Conservation (phyloP, 2,888 invertebrate genomes). For the Imbricaverruca yamaguchii region DNA sequence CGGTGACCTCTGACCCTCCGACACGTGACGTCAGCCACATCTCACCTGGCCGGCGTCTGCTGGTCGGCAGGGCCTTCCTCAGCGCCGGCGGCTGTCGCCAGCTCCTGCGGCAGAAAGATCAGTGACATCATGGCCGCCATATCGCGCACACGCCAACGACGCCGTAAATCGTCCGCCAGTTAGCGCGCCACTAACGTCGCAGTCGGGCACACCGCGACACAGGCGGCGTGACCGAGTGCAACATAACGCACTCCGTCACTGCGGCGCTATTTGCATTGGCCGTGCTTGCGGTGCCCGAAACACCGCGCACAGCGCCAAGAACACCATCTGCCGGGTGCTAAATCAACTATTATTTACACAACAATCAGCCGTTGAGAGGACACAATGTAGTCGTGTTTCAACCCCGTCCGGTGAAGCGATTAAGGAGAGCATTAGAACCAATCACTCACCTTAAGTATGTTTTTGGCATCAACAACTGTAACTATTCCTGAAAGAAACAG, state of each 20-base stretch:
- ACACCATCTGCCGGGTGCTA: slow-evolving; percentile 6
- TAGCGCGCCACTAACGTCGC: background rate
- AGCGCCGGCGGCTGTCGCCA: background rate
- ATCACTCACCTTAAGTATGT: slow-evolving; percentile 13
- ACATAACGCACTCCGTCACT: background rate
- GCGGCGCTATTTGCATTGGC: background rate
- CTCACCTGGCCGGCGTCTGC: slow-evolving; percentile 1
- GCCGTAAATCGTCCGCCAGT: background rate
- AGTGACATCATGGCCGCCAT: no score
- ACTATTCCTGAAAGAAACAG: background rate
- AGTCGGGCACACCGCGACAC: background rate
- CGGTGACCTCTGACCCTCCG: no score
- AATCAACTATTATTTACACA: slow-evolving; percentile 10
- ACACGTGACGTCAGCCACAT: background rate
- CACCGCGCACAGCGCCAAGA: background rate
- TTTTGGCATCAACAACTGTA: slow-evolving; percentile 10
- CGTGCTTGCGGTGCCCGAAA: background rate
- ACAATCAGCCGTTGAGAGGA: background rate
- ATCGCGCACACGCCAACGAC: no score
- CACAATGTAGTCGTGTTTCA: background rate
- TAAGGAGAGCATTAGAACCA: background rate
- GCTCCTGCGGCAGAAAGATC: no score
- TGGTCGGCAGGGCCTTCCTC: background rate
- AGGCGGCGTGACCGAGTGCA: background rate
- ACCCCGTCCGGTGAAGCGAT: background rate